Evolutionary conservation across 2,113 vertebrate species (phyloP).

Genomic region (Myodes glareolus): DNA sequence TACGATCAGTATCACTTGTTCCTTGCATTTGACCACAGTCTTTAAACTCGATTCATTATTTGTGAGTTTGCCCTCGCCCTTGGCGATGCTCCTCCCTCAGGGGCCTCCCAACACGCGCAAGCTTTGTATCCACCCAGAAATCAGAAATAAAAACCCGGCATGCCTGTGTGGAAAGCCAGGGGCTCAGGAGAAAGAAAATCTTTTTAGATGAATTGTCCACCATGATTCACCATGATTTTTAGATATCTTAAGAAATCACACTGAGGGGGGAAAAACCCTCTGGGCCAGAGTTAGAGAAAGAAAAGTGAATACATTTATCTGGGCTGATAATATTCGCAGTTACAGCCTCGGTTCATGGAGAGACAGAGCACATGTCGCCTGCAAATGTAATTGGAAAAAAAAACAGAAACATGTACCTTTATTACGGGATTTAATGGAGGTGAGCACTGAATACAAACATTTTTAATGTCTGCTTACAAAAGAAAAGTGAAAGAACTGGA

Average conservation of each 20-base stretch:
- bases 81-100: background rate
- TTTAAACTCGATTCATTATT: slow-evolving; percentile 72
- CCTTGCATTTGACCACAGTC: slow-evolving; percentile 66
- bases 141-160: background rate
- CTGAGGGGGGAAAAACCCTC: background rate
- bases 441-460: background rate
- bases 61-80: background rate
- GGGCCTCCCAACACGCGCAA: background rate
- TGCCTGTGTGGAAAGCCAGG: background rate
- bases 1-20: slow-evolving; percentile 69
- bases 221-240: background rate
- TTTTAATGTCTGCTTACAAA: slow-evolving; percentile 20
- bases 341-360: background rate
- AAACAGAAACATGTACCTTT: background rate
- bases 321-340: background rate
- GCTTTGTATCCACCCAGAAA: slow-evolving; percentile 38
- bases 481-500: slow-evolving; percentile 33
- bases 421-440: background rate
- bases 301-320: slow-evolving; percentile 2
- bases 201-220: background rate
- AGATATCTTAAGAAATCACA: background rate
- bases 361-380: background rate
- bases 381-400: background rate
- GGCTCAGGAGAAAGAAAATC: background rate
- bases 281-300: background rate